Evolutionary conservation across 2,888 invertebrate genomes (phyloP).

Genomic region (Sinohyriopsis cumingii): DNA sequence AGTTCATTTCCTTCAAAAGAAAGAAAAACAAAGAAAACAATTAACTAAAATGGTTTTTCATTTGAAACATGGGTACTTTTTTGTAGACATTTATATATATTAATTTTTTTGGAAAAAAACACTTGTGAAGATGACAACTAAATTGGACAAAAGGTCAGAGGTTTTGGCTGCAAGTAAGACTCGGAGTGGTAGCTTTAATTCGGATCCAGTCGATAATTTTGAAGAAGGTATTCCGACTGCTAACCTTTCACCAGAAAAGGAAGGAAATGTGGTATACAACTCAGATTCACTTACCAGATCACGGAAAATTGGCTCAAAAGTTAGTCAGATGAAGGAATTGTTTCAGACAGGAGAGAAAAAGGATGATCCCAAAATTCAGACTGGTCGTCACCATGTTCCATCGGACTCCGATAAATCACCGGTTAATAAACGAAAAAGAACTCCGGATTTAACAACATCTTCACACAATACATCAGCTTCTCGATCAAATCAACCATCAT

Average conservation of each 20-base stretch:
- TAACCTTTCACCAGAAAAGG: constrained; percentile 18
- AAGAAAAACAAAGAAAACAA: too few relatives aligned
- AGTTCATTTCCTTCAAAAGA: too few relatives aligned
- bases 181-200: constrained; percentile 48
- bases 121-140: constrained; percentile 2
- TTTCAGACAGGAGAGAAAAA: constrained; percentile 47
- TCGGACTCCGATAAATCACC: constrained; percentile 1
- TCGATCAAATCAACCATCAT: constrained; percentile 1
- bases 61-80: too few relatives aligned
- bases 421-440: constrained; percentile 9
- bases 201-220: constrained; percentile 16
- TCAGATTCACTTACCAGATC: constrained; percentile 17
- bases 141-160: constrained; percentile 28
- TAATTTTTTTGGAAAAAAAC: too few relatives aligned
- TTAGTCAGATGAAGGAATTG: constrained; percentile 61
- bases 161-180: constrained; percentile 46
- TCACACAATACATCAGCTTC: background rate
- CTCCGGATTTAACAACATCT: constrained; percentile 7
- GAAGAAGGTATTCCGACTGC: constrained; percentile 18
- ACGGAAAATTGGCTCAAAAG: constrained; percentile 16
- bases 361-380: constrained; percentile 27
- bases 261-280: constrained; percentile 12
- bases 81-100: too few relatives aligned
- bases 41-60: too few relatives aligned
- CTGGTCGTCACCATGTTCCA: constrained; percentile 3